phyloP scores from a whole-genome alignment of 2,797 vertebrate genomes.

The Chromis chromis region DNA sequence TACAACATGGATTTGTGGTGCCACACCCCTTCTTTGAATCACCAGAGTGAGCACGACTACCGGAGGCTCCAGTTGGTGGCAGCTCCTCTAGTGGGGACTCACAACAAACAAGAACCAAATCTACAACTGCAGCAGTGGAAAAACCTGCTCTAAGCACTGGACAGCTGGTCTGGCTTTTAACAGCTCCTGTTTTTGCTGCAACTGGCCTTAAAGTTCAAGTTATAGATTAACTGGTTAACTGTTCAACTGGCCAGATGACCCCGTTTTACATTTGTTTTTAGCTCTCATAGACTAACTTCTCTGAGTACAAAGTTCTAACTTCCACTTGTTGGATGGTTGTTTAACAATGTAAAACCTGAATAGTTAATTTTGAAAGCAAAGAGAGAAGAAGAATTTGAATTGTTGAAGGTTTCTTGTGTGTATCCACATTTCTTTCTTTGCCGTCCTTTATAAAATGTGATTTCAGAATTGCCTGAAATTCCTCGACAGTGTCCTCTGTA shows the following conservation, averaged over 20 bases:
- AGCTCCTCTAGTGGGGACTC: constrained; percentile 43
- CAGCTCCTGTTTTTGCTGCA: constrained; percentile 70
- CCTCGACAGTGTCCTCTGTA: not conserved
- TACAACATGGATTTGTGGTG: constrained; percentile 7
- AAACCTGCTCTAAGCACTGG: constrained; percentile 69
- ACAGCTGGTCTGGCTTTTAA: constrained; percentile 69
- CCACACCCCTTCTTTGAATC: constrained; percentile 67
- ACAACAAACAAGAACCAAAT: constrained; percentile 69
- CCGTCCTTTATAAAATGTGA: not conserved
- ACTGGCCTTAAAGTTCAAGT: constrained; percentile 60
- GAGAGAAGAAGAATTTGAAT: constrained; percentile 29
- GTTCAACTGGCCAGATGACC: constrained; percentile 26
- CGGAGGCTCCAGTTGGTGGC: constrained; percentile 36
- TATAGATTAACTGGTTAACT: constrained; percentile 53
- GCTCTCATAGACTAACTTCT: constrained; percentile 7
- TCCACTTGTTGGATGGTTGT: constrained; percentile 15
- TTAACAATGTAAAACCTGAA: constrained; percentile 42
- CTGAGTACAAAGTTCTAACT: constrained; percentile 35
- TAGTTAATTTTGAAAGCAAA: constrained; percentile 41
- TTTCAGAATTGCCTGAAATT: not conserved
- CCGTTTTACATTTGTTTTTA: constrained; percentile 44
- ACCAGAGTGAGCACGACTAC: constrained; percentile 49
- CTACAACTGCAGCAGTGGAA: constrained; percentile 64
- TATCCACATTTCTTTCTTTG: constrained; percentile 9
- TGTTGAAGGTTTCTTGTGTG: constrained; percentile 8